Percentiles rank a stretch among this genome's conserved stretches.
Conservation (phyloP, 2,113 vertebrate genomes). For the Taurulus bubalis region DNA sequence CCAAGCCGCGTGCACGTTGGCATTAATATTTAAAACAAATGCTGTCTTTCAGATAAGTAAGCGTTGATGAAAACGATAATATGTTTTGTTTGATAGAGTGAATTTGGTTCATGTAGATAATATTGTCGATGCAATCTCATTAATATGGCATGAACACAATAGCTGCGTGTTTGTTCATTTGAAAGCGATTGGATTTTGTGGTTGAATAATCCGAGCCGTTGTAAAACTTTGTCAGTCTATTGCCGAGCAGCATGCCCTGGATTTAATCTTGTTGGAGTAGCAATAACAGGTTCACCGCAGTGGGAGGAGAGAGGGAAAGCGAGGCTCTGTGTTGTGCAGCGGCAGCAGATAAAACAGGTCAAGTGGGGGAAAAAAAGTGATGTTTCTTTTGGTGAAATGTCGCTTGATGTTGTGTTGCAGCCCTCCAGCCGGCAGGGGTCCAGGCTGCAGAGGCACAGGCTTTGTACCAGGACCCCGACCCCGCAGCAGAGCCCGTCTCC, state of each 20-base stretch:
- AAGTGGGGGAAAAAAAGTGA: conserved; percentile 13
- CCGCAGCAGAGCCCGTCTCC: conserved; percentile 40
- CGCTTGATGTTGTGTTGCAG: conserved; percentile 66
- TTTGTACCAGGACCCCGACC: conserved; percentile 51
- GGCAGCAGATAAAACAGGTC: conserved; percentile 26
- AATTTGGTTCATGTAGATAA: conserved; percentile 15
- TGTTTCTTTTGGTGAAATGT: conserved; percentile 21
- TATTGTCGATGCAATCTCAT: not conserved
- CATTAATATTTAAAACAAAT: conserved; percentile 50
- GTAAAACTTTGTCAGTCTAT: not conserved
- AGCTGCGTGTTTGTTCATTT: conserved; percentile 16
- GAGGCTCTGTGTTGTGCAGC: conserved; percentile 12
- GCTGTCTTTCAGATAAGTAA: not conserved
- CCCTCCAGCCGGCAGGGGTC: conserved; percentile 56
- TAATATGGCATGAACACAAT: not conserved
- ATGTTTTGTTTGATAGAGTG: conserved; percentile 16
- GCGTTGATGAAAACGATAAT: conserved; percentile 41
- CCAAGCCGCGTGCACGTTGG: conserved; percentile 11
- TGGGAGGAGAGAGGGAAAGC: not conserved
- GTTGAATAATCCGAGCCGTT: not conserved
- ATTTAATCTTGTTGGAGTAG: conserved; percentile 7
- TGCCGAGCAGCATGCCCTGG: not conserved
- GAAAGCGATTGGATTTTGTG: not conserved
- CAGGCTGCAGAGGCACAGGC: conserved; percentile 64
- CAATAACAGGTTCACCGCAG: not conserved